A percentile compares a stretch with the other conserved stretches of the same genome.
phyloP scores from a whole-genome alignment of 2,888 invertebrate genomes.

The Muschampia plurimacula region DNA sequence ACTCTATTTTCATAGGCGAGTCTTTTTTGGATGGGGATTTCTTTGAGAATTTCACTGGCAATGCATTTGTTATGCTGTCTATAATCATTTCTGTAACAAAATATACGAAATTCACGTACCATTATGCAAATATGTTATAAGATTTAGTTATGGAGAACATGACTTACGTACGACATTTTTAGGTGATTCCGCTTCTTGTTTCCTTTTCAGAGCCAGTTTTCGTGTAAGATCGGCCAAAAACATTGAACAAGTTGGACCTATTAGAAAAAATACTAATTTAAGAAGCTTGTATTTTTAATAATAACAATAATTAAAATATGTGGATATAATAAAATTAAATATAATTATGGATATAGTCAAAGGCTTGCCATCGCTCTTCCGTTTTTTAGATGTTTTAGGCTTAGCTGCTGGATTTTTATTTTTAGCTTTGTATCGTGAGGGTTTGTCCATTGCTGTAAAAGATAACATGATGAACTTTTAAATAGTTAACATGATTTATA shows the following conservation, averaged over 20 bases:
- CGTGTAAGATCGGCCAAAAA: constrained; percentile 71
- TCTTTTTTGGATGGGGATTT: constrained; percentile 59
- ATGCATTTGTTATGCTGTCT: constrained; percentile 70
- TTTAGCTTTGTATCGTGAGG: constrained; percentile 64
- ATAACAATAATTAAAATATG: not conserved
- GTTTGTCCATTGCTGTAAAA: constrained; percentile 67
- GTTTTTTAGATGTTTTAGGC: constrained; percentile 68
- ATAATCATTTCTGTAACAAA: constrained; percentile 68
- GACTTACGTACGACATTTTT: constrained; percentile 72
- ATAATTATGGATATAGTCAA: not conserved
- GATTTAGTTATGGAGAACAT: constrained; percentile 14
- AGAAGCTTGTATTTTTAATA: not conserved
- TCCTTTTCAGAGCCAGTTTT: constrained; percentile 66
- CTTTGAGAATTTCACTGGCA: constrained; percentile 66
- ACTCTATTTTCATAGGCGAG: constrained; percentile 66
- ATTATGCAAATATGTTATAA: not conserved
- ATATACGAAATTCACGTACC: not conserved
- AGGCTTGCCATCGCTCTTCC: constrained; percentile 65
- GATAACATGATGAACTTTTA: not conserved
- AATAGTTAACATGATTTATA: not conserved
- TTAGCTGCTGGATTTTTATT: constrained; percentile 66
- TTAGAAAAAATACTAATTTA: not conserved
- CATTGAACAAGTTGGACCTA: constrained; percentile 77
- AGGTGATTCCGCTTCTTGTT: constrained; percentile 61
- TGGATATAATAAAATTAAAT: not conserved